Conservation (phyloP, 2,113 vertebrate genomes). For the Callopanchax toddi region DNA sequence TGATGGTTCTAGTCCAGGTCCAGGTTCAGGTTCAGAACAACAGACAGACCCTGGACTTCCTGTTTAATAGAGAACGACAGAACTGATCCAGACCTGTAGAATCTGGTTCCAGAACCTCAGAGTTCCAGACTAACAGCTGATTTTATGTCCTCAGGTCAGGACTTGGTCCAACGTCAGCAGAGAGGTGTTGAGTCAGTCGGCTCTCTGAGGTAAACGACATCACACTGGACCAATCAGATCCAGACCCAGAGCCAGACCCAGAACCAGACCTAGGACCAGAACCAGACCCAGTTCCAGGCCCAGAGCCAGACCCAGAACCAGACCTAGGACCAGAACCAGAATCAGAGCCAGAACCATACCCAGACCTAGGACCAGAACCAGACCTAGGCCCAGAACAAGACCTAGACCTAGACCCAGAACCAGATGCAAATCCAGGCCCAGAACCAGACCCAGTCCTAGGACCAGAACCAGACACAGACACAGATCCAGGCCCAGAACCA, state of each 20-base stretch:
- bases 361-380: not conserved
- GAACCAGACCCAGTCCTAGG: not conserved
- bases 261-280: not conserved
- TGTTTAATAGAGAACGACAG: too few species aligned
- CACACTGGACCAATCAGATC: not conserved
- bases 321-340: too few species aligned
- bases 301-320: not conserved
- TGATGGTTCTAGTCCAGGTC: too few species aligned
- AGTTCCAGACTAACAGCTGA: not conserved
- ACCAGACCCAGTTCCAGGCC: not conserved
- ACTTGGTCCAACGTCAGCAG: not conserved
- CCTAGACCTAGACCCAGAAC: not conserved
- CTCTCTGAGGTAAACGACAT: slow-evolving; percentile 23
- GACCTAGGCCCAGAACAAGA: too few species aligned
- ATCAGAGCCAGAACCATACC: not conserved
- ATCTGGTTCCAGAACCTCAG: too few species aligned
- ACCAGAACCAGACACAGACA: too few species aligned
- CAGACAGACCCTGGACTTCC: too few species aligned
- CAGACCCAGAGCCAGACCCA: not conserved
- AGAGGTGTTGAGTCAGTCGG: not conserved
- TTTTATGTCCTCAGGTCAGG: slow-evolving; percentile 41
- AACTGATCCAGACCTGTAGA: too few species aligned
- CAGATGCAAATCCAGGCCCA: not conserved
- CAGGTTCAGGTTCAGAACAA: too few species aligned
- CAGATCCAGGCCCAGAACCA: not conserved